These are phyloP conservation scores for Camponotus vicinus DNA, from an alignment of 1,140 invertebrate species.

Conservation along the genomic window DNA sequence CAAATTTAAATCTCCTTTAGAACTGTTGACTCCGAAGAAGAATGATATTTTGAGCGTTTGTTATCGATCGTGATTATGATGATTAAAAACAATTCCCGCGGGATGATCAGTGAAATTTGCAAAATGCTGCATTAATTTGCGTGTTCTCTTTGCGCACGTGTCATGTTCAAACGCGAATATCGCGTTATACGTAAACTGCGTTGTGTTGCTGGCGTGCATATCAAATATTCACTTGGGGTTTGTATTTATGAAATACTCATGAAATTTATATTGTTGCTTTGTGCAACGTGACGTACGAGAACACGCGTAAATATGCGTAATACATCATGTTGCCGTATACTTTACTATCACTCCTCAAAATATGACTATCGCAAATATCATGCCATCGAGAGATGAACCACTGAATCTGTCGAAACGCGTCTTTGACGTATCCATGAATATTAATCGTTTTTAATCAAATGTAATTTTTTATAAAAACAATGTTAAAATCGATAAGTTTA, in stretches of 20 bases:
- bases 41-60: background rate
- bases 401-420: background rate
- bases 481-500: background rate
- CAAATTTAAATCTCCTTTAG: background rate
- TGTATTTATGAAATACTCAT: slow-evolving; percentile 60
- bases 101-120: slow-evolving; percentile 11
- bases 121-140: slow-evolving; percentile 44
- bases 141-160: slow-evolving; percentile 20
- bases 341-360: slow-evolving; percentile 19
- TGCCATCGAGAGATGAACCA: background rate
- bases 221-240: slow-evolving; percentile 56
- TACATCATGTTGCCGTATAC: slow-evolving; percentile 32
- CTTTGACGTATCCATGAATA: background rate
- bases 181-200: slow-evolving; percentile 39
- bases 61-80: slow-evolving; percentile 4
- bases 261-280: slow-evolving; percentile 62
- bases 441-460: slow-evolving; percentile 1
- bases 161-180: slow-evolving; percentile 48
- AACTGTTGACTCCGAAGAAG: background rate
- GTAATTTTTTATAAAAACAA: background rate
- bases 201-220: slow-evolving; percentile 37
- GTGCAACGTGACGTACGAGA: slow-evolving; percentile 4
- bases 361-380: slow-evolving; percentile 1
- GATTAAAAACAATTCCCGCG: slow-evolving; percentile 39
- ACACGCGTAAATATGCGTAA: slow-evolving; percentile 2